These are phyloP conservation scores for Psittacula cyanocephala DNA, from an alignment of 2,113 vertebrate genomes.

Conservation along the genomic window DNA sequence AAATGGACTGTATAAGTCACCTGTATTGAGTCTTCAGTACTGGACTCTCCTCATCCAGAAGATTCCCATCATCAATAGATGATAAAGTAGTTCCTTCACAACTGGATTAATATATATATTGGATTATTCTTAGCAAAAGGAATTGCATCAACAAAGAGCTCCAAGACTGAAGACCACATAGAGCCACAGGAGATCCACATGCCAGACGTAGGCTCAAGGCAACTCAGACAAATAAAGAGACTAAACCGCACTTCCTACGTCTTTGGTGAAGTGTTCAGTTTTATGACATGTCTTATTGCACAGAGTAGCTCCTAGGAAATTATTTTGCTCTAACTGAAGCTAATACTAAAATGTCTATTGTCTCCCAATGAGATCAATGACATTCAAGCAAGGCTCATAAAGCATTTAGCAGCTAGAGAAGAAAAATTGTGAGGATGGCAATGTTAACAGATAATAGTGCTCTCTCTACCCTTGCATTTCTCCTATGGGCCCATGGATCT, in stretches of 20 bases:
- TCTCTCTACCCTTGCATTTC: neutral
- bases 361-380: neutral
- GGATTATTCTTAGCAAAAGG: neutral
- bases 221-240: neutral
- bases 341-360: neutral
- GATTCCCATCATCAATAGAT: neutral
- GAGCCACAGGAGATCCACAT: neutral
- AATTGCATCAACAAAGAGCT: neutral
- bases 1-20: neutral
- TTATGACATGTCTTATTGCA: neutral
- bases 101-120: neutral
- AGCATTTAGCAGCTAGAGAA: neutral
- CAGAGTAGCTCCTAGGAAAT: neutral
- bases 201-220: neutral
- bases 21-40: neutral
- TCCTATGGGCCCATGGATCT: neutral
- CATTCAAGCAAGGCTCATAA: neutral
- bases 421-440: neutral
- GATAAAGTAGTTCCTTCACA: neutral
- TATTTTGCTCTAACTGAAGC: neutral
- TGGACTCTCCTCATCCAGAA: neutral
- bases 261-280: neutral
- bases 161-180: neutral
- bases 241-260: neutral
- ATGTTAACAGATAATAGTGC: neutral